Conservation (phyloP, 2,797 vertebrate species). For the Tamandua tetradactyla region DNA sequence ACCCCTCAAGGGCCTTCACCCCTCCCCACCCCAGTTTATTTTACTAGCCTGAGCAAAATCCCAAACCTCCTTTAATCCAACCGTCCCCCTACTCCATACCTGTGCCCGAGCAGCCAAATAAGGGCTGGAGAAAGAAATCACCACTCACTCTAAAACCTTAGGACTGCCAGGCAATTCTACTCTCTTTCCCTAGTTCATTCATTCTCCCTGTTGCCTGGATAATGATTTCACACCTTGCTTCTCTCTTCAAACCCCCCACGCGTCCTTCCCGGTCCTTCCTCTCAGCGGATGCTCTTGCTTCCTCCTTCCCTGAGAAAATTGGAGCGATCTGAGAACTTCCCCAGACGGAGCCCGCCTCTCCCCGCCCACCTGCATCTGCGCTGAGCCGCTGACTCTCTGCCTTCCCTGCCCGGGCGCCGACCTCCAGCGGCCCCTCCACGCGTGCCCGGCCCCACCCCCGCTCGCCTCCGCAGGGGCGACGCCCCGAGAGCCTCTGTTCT, state of each 20-base stretch:
- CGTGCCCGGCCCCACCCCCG: neutral
- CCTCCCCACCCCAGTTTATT: neutral
- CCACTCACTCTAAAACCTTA: neutral
- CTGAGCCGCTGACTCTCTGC: accelerated
- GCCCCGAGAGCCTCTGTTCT: neutral
- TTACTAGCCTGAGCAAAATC: neutral
- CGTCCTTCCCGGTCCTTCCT: conserved; percentile 26
- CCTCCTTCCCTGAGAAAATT: conserved; percentile 54
- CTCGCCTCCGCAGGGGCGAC: neutral
- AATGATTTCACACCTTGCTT: neutral
- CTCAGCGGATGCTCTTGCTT: conserved; percentile 5
- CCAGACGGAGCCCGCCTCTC: neutral
- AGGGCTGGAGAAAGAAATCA: neutral
- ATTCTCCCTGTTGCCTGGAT: neutral
- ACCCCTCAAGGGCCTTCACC: neutral
- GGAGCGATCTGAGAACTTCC: conserved; percentile 23
- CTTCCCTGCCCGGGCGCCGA: neutral
- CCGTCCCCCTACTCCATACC: neutral
- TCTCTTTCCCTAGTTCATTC: neutral
- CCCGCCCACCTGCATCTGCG: conserved; percentile 31
- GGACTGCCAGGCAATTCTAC: neutral
- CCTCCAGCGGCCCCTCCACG: neutral
- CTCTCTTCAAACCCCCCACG: neutral
- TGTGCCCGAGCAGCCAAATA: accelerated
- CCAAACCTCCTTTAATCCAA: neutral